Evolutionary conservation across 1,140 invertebrate genomes (phyloP), one percentile per base, ranked within the genome.

Genomic region (Wiebesia pumilae): DNA sequence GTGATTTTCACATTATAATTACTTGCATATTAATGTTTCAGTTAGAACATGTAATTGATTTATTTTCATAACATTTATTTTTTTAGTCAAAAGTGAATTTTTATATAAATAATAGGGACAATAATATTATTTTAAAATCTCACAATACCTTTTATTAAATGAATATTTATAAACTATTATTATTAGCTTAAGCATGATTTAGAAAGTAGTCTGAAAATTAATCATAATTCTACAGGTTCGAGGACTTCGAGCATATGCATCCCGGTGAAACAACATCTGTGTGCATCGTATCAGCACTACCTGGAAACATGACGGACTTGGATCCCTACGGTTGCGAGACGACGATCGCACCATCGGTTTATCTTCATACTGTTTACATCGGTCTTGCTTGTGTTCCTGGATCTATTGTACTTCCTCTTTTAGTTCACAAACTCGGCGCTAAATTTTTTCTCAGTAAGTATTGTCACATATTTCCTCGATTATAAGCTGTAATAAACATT

Each of bases 361-460:
- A 95, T 90, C 91, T 95, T 54, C 96, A 97, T 89, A 96, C 96
- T 0, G 92, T 97, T 38, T 96, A 96, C 65, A 96, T 97, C 81
- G 96, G 96, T 65, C 91, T 97, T 6, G 96, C 96, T 0, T 97
- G 96, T 88, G 95, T 97, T 58, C 96, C 96, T 0, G 96, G 96
- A 0, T 96, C 96, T 65, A 94, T 97, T 69, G 96, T 96, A 94
- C 91, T 97, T 82, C 96, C 96, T 0, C 93, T 96, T 4, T 96
- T 96, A 89, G 96, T 97, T 3, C 96, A 96, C 90, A 95, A 95
- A 89, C 93, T 97, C 24, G 96, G 96, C 14, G 95, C 96, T 14
- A 97, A 96, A 91, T 96, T 96, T 91, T 96, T 97, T 92, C 92
- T 97, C 65, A 96, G 96, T 96, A 91, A 95, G 94, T 94, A 81